phyloP scores from a whole-genome alignment of 2,113 vertebrate species.

The Mastomys coucha region DNA sequence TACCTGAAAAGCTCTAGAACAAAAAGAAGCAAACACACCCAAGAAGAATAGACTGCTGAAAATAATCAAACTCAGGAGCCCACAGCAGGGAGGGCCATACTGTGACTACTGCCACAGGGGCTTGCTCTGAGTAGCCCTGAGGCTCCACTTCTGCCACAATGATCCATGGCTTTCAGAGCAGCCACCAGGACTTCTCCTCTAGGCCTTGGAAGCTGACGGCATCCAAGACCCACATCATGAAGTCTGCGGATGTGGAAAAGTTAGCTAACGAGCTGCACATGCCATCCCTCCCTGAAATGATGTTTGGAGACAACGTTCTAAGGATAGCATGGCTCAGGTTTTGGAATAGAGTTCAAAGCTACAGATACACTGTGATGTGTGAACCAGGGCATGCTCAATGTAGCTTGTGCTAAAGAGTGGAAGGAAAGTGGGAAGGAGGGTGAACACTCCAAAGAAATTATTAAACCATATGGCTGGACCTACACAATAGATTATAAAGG shows the following conservation, averaged over 20 bases:
- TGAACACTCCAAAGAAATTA: too few relatives aligned
- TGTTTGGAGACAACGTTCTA: slow-evolving; percentile 97
- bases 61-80: too few relatives aligned
- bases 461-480: too few relatives aligned
- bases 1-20: too few relatives aligned
- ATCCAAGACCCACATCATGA: slow-evolving; percentile 97
- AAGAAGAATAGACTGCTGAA: too few relatives aligned
- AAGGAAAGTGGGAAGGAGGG: slow-evolving; percentile 98
- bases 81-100: not conserved
- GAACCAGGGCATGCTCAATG: slow-evolving; percentile 95
- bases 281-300: slow-evolving; percentile 98
- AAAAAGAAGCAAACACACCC: too few relatives aligned
- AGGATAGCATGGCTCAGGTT: slow-evolving; percentile 93
- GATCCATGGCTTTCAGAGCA: slow-evolving; percentile 97
- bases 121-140: not conserved
- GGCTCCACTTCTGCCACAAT: slow-evolving; percentile 85
- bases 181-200: slow-evolving; percentile 92
- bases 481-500: too few relatives aligned
- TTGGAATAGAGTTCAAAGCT: slow-evolving; percentile 97
- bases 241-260: slow-evolving; percentile 97
- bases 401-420: slow-evolving; percentile 98
- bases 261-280: slow-evolving; percentile 93
- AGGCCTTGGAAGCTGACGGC: slow-evolving; percentile 94
- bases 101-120: not conserved
- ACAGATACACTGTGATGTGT: slow-evolving; percentile 95